A percentile compares a stretch with the other conserved stretches of the same genome.
phyloP scores from a whole-genome alignment of 2,888 invertebrate genomes.

The Busseola fusca region DNA sequence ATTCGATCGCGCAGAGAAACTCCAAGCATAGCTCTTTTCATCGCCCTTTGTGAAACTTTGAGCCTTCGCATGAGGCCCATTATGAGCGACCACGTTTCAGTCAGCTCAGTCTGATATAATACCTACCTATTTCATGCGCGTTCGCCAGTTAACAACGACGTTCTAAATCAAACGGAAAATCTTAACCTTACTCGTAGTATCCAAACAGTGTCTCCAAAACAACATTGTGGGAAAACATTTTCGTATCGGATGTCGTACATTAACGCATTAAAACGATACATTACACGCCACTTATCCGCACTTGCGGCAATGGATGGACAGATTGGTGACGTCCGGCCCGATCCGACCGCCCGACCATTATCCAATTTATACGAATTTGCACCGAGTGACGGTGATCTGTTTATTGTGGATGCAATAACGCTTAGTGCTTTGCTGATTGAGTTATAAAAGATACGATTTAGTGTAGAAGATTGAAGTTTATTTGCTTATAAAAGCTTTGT shows the following conservation, averaged over 20 bases:
- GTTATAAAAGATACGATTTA: constrained; percentile 45
- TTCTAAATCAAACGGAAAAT: constrained; percentile 20
- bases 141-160: not conserved
- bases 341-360: constrained; percentile 70
- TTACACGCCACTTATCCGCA: constrained; percentile 79
- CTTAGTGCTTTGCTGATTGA: constrained; percentile 54
- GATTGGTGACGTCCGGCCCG: constrained; percentile 85
- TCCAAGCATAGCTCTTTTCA: too few relatives aligned
- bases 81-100: too few relatives aligned
- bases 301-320: constrained; percentile 72
- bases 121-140: not conserved
- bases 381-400: constrained; percentile 58
- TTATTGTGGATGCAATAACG: constrained; percentile 56
- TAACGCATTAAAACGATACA: constrained; percentile 76
- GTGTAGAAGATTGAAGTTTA: constrained; percentile 4
- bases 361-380: constrained; percentile 76
- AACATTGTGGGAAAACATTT: constrained; percentile 66
- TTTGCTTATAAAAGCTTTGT: not conserved
- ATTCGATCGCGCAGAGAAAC: too few relatives aligned
- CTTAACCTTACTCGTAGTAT: constrained; percentile 35
- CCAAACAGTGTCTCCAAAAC: constrained; percentile 50
- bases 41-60: too few relatives aligned
- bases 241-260: constrained; percentile 76
- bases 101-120: not conserved
- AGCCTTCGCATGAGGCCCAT: too few relatives aligned